These are phyloP conservation scores for Lingula anatina DNA, from an alignment of 2,888 invertebrate species.

Conservation along the genomic window DNA sequence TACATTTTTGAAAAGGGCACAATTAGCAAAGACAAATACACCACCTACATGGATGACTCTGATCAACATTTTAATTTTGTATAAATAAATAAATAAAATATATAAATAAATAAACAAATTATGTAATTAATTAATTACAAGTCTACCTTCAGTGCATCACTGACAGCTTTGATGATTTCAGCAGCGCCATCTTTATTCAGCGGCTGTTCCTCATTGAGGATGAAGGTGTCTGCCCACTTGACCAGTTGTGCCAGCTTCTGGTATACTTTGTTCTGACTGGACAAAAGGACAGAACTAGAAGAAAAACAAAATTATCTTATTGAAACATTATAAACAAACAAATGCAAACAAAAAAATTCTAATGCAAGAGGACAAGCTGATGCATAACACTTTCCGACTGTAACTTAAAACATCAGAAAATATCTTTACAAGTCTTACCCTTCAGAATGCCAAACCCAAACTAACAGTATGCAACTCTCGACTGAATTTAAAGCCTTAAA, in stretches of 20 bases:
- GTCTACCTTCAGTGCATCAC: constrained; percentile 67
- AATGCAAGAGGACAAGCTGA: no score
- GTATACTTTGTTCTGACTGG: constrained; percentile 81
- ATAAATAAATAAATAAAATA: constrained; percentile 3
- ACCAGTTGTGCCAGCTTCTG: constrained; percentile 80
- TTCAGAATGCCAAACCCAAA: no score
- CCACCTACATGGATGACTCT: not conserved
- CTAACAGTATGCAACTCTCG: no score
- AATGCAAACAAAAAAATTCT: no score
- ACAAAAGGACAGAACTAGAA: constrained; percentile 65
- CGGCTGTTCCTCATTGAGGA: constrained; percentile 7
- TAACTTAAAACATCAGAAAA: no score
- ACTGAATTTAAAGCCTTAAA: no score
- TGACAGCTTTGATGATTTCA: constrained; percentile 64
- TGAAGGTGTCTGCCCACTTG: constrained; percentile 70
- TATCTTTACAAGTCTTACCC: no score
- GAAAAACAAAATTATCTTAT: constrained; percentile 2
- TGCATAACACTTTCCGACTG: no score
- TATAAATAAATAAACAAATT: constrained; percentile 1
- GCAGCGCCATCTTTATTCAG: constrained; percentile 31
- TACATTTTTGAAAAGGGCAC: no score
- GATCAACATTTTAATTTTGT: not conserved
- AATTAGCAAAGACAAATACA: not conserved
- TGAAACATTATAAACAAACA: no score
- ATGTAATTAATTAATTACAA: not conserved